Percentiles rank a stretch among this genome's conserved stretches.
Evolutionary conservation across 2,797 vertebrate species (phyloP).

Genomic region (Buphagus erythrorhynchus): DNA sequence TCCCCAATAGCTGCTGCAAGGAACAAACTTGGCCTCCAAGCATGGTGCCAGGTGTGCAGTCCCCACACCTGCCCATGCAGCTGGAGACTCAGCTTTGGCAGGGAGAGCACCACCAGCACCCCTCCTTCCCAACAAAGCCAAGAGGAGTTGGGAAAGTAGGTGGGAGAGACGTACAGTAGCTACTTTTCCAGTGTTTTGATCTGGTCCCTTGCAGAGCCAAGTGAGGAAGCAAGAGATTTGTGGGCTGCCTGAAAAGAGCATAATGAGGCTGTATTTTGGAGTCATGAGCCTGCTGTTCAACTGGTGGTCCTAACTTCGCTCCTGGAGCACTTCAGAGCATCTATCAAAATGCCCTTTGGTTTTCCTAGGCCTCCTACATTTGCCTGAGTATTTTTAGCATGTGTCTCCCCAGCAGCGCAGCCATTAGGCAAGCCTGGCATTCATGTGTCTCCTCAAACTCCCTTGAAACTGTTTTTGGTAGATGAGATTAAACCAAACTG

Average conservation of each 20-base stretch:
- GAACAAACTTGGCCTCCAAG: background rate
- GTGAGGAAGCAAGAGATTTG: background rate
- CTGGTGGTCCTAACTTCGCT: background rate
- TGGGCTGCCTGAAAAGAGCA: background rate
- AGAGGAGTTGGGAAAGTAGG: background rate
- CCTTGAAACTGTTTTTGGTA: background rate
- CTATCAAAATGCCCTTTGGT: fast-evolving
- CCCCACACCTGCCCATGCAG: fast-evolving
- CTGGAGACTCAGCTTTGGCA: background rate
- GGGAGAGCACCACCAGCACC: background rate
- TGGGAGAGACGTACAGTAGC: background rate
- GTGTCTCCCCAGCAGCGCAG: background rate
- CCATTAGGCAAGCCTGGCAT: background rate
- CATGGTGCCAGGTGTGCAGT: background rate
- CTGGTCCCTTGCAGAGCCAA: fast-evolving
- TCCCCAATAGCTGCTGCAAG: background rate
- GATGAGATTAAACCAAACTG: background rate
- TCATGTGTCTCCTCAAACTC: background rate
- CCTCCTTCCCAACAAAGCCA: background rate
- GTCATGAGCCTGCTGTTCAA: background rate
- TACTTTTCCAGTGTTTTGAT: fast-evolving
- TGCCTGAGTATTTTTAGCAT: background rate
- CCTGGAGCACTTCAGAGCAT: background rate
- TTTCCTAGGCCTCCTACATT: background rate
- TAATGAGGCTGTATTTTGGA: background rate